Evolutionary conservation across 2,113 vertebrate species (phyloP).

Genomic region (Psittacula cyanocephala): DNA sequence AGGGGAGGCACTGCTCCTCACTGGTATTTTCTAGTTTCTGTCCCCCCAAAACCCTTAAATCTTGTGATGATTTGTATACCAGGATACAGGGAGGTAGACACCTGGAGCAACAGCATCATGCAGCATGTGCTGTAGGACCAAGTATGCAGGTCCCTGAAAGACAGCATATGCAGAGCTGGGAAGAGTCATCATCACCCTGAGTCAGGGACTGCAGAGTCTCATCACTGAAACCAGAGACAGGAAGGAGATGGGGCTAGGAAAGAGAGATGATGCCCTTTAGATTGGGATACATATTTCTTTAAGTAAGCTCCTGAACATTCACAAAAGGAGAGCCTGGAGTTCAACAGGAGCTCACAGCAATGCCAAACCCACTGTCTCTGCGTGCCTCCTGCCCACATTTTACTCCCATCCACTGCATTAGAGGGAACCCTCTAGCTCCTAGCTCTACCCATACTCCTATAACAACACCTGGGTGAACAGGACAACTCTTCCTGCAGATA

Average conservation of each 20-base stretch:
- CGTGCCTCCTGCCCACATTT: neutral
- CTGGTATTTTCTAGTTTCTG: neutral
- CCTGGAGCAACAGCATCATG: neutral
- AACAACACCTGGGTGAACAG: rapidly evolving
- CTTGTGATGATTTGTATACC: neutral
- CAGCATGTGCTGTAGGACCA: neutral
- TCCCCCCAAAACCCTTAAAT: neutral
- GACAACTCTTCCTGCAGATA: rapidly evolving
- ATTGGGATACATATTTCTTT: neutral
- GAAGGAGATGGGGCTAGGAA: neutral
- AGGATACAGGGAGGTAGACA: rapidly evolving
- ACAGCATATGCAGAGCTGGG: rapidly evolving
- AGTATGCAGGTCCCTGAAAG: neutral
- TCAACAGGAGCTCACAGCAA: neutral
- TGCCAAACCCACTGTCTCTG: neutral
- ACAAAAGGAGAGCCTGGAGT: neutral
- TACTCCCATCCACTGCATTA: neutral
- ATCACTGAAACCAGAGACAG: rapidly evolving
- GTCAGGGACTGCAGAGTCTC: neutral
- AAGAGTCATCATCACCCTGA: rapidly evolving
- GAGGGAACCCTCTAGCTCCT: neutral
- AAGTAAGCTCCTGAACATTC: neutral
- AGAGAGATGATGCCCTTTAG: neutral
- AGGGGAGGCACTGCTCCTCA: neutral
- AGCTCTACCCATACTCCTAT: neutral